Conservation (phyloP, 2,113 vertebrate species). For the Petaurus breviceps region DNA sequence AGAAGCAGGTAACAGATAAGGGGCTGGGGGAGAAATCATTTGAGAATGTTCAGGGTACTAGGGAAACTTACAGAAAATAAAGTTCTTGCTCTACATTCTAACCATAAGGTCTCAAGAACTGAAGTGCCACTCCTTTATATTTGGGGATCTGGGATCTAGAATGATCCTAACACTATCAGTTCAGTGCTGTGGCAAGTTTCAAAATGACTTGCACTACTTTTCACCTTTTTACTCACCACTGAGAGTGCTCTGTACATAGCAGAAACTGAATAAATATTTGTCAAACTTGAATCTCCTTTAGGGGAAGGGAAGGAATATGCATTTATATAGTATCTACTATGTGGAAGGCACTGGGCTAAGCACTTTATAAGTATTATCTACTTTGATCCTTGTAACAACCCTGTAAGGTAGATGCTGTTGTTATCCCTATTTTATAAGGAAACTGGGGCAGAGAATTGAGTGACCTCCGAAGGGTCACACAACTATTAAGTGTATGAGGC, state of each 20-base stretch:
- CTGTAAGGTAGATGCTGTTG: neutral
- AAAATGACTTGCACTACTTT: neutral
- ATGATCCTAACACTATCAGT: neutral
- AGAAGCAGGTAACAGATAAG: neutral
- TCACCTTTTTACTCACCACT: neutral
- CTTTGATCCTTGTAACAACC: neutral
- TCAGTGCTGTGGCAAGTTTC: neutral
- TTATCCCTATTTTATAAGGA: neutral
- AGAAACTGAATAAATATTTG: neutral
- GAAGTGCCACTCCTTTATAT: neutral
- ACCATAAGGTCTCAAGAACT: neutral
- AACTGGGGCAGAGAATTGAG: neutral
- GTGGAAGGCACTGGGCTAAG: neutral
- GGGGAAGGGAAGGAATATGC: neutral
- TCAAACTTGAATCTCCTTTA: neutral
- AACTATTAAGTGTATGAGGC: neutral
- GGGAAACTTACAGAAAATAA: neutral
- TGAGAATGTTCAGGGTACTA: neutral
- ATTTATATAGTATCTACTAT: neutral
- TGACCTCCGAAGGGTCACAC: neutral
- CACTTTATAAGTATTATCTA: neutral
- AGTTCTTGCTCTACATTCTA: neutral
- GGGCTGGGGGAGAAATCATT: neutral
- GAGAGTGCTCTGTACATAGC: neutral
- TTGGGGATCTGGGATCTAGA: neutral